A percentile compares a stretch with the other conserved stretches of the same genome.
These are phyloP conservation scores for Oceanodroma tethys DNA, from an alignment of 2,113 vertebrate genomes.

Conservation along the genomic window DNA sequence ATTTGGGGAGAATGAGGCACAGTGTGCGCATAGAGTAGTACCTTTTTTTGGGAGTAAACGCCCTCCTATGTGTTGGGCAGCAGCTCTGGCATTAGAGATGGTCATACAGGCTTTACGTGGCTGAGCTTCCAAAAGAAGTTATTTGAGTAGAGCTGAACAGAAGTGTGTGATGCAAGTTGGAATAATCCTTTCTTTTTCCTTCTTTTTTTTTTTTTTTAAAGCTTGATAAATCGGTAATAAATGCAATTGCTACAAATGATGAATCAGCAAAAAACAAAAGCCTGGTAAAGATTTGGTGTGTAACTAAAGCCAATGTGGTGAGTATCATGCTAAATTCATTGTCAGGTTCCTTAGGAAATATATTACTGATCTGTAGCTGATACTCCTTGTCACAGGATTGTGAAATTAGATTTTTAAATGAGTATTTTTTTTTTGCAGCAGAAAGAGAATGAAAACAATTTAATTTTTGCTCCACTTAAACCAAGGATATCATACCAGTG, in stretches of 20 bases:
- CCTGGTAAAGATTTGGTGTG: conserved; percentile 89
- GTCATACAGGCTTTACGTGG: background rate
- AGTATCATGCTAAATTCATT: conserved; percentile 47
- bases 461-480: background rate
- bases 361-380: background rate
- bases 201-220: conserved; percentile 37
- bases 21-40: rapidly evolving
- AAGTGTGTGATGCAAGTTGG: background rate
- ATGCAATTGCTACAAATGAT: conserved; percentile 81
- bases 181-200: background rate
- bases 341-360: background rate
- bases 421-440: background rate
- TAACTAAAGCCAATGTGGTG: conserved; percentile 75
- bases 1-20: background rate
- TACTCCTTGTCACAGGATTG: background rate
- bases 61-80: background rate
- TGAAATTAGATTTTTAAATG: background rate
- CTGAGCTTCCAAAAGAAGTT: background rate
- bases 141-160: background rate
- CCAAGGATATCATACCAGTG: background rate
- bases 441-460: background rate
- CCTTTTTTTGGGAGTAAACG: background rate
- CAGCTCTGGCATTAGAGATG: background rate
- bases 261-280: conserved; percentile 85
- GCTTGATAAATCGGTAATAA: conserved; percentile 91